phyloP scores from a whole-genome alignment of 2,113 vertebrate genomes.

The Sturnus vulgaris region DNA sequence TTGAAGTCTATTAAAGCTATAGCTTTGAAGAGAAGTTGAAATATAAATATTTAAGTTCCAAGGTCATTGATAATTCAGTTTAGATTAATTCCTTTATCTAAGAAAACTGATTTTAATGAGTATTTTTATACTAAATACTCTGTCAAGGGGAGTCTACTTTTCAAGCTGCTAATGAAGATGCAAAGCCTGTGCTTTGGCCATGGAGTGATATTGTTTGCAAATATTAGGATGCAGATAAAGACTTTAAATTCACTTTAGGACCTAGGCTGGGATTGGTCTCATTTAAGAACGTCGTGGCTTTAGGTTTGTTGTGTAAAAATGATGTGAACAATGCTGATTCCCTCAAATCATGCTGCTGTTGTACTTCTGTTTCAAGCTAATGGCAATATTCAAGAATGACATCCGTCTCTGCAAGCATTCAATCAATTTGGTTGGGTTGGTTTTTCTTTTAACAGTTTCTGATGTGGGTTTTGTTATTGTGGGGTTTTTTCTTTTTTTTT shows the following conservation, averaged over 20 bases:
- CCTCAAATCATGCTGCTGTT: not conserved
- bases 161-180: not conserved
- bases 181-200: not conserved
- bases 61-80: slow-evolving; percentile 8
- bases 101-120: not conserved
- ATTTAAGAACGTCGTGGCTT: not conserved
- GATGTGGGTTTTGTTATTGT: not conserved
- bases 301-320: not conserved
- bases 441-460: not conserved
- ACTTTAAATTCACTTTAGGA: not conserved
- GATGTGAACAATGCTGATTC: not conserved
- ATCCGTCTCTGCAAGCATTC: not conserved
- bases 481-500: no score
- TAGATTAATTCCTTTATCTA: slow-evolving; percentile 21
- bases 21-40: slow-evolving; percentile 22
- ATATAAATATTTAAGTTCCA: not conserved
- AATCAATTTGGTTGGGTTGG: not conserved
- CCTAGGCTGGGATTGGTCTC: not conserved
- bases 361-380: not conserved
- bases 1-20: not conserved
- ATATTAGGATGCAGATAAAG: not conserved
- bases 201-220: not conserved
- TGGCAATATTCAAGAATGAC: not conserved
- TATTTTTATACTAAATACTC: not conserved
- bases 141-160: not conserved